Evolutionary conservation across 2,113 vertebrate genomes (phyloP).

Genomic region (Mystacornis crossleyi): DNA sequence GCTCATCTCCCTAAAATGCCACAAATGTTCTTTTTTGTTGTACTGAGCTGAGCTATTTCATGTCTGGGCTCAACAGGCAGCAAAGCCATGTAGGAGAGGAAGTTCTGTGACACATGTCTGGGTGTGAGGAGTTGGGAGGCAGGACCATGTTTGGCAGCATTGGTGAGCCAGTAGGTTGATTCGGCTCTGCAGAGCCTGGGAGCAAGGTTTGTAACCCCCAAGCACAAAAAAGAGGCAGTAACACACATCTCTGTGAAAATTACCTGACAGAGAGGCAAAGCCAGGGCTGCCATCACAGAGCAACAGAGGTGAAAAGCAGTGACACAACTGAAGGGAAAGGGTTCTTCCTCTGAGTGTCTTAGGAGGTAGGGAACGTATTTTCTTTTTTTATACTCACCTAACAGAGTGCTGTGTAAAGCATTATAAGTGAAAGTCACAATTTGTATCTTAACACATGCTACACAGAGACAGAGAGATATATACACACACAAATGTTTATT

Average conservation of each 20-base stretch:
- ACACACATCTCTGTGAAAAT: not conserved
- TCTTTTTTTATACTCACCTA: not conserved
- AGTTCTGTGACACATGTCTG: not conserved
- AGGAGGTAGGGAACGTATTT: not conserved
- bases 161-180: not conserved
- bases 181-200: not conserved
- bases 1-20: not conserved
- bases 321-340: not conserved
- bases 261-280: not conserved
- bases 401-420: not conserved
- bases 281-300: not conserved
- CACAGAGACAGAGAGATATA: not conserved
- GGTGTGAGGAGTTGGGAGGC: not conserved
- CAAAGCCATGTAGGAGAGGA: not conserved
- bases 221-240: not conserved
- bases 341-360: not conserved
- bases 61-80: not conserved
- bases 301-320: not conserved
- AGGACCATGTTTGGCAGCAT: not conserved
- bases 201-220: not conserved
- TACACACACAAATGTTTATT: not conserved
- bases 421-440: not conserved
- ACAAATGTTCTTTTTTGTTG: not conserved
- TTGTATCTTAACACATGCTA: not conserved
- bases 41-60: not conserved